Evolutionary conservation across 2,797 vertebrate genomes (phyloP).

Genomic region (Rhabdophis nuchalis): DNA sequence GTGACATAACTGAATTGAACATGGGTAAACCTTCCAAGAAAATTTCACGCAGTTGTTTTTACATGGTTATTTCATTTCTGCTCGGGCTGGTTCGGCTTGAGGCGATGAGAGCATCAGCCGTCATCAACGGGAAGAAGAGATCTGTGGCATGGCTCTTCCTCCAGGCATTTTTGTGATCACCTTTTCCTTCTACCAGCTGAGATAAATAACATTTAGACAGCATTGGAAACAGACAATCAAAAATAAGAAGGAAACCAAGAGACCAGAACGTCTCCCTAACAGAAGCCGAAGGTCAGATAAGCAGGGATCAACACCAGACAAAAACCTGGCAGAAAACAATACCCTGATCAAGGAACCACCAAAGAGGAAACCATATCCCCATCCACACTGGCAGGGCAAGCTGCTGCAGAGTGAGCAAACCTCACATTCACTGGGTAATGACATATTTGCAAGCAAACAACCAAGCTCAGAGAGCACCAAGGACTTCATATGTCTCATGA

Average conservation of each 20-base stretch:
- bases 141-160: neutral
- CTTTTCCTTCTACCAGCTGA: neutral
- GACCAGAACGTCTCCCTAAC: rapidly evolving
- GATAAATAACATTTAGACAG: neutral
- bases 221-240: neutral
- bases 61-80: neutral
- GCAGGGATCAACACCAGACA: neutral
- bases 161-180: neutral
- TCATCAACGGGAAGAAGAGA: neutral
- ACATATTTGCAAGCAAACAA: neutral
- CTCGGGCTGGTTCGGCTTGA: neutral
- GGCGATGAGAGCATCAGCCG: neutral
- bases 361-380: neutral
- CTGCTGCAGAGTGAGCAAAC: neutral
- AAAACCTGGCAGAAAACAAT: neutral
- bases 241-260: neutral
- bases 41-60: neutral
- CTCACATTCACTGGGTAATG: neutral
- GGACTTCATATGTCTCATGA: no score
- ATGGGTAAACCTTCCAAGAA: neutral
- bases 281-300: neutral
- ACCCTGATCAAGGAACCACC: neutral
- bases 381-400: neutral
- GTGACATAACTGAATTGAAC: neutral
- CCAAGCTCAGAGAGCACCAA: neutral